Base-by-base conservation (phyloP, 2,888 invertebrate genomes). In the Venusia cambrica region DNA sequence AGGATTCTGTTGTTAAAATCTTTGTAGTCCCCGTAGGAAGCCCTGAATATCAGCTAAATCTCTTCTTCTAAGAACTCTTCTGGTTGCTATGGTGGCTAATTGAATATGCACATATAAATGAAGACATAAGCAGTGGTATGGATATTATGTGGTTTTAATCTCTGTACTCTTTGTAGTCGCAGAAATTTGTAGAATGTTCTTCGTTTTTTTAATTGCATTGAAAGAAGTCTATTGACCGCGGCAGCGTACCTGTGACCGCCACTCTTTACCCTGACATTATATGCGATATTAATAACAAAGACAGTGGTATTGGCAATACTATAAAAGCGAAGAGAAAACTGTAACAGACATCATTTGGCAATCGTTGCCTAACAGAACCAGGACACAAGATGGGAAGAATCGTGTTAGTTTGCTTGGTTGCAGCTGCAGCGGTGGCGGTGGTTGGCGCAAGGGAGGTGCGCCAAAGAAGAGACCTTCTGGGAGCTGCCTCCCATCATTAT, bases 211-310 rank as follows among this genome's bases (percentile, higher is more conserved):
- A n/a, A n/a, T n/a, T n/a, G n/a, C n/a, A n/a, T n/a, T n/a, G n/a
- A n/a, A n/a, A n/a, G n/a, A n/a, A n/a, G n/a, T n/a, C n/a, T n/a
- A n/a, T n/a, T n/a, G n/a, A n/a, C 79, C 77, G 48, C 50, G 48
- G n/a, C 49, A 44, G 53, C 62, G 59, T 57, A 57, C 64, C 63
- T 64, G 59, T 74, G 80, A 71, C 75, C 76, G 76, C 62, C 71
- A 74, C 56, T 61, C 54, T 62, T 68, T 58, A 71, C 85, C 85
- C 81, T 87, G 85, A 85, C 85, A 84, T 81, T 67, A 78, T 76
- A 77, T 72, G 22, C 55, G 50, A 63, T 53, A n/a, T n/a, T n/a
- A 48, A 62, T 59, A 54, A 57, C 45, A 58, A 35, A 31, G 27
- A 38, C 50, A 60, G 51, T 63, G 62, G 62, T 78, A 77, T 84